Evolutionary conservation across 2,113 vertebrate genomes (phyloP).

Genomic region (Albula glossodonta): DNA sequence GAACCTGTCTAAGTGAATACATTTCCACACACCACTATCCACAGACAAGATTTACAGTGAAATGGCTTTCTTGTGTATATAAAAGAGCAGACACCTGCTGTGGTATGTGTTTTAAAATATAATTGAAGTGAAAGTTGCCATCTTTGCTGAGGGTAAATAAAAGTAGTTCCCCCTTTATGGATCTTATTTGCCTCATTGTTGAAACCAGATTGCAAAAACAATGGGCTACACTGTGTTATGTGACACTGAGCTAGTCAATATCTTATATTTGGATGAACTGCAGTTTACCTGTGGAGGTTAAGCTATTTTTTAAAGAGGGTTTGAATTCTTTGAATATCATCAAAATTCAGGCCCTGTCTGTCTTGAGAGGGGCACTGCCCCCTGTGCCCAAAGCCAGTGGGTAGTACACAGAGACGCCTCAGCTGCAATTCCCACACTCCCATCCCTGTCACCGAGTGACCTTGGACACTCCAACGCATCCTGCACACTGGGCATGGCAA

Average conservation of each 20-base stretch:
- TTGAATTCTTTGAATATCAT: neutral
- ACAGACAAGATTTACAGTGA: slow-evolving; percentile 14
- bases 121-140: neutral
- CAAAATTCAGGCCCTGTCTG: neutral
- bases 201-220: neutral
- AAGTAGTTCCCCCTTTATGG: neutral
- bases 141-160: neutral
- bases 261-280: neutral
- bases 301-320: neutral
- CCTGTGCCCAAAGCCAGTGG: neutral
- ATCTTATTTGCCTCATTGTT: neutral
- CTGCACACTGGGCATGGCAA: slow-evolving; percentile 52
- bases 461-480: slow-evolving; percentile 53
- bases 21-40: slow-evolving; percentile 10
- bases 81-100: neutral
- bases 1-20: slow-evolving; percentile 30
- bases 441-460: slow-evolving; percentile 50
- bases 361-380: neutral
- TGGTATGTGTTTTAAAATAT: neutral
- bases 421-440: slow-evolving; percentile 44
- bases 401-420: slow-evolving; percentile 47
- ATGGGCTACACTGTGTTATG: neutral
- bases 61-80: neutral
- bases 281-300: neutral
- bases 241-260: neutral